These are phyloP conservation scores for Agrochola macilenta DNA, from an alignment of 2,888 invertebrate genomes.

Conservation along the genomic window DNA sequence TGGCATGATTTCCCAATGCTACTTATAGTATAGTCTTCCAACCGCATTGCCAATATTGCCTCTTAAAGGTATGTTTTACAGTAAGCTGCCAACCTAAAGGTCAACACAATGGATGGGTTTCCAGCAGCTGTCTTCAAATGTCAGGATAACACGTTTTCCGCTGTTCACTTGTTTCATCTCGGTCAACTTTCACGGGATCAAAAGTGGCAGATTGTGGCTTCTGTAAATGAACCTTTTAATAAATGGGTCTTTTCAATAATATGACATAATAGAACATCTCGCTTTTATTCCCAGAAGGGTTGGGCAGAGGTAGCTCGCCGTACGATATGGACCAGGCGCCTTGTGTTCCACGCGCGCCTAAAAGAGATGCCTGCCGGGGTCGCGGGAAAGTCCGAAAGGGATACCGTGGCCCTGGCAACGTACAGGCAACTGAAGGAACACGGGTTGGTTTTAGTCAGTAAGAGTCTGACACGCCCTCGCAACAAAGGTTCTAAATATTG, in stretches of 20 bases:
- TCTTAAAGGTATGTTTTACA: conserved; percentile 5
- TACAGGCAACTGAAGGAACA: no score
- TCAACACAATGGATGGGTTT: conserved; percentile 27
- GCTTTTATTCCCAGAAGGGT: background rate
- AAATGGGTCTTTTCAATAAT: background rate
- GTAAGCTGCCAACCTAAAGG: conserved; percentile 30
- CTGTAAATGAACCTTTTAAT: no score
- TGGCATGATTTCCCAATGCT: background rate
- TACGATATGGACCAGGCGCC: no score
- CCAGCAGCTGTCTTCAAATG: conserved; percentile 41
- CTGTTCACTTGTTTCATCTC: conserved; percentile 7
- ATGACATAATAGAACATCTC: background rate
- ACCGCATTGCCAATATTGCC: background rate
- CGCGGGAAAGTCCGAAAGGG: no score
- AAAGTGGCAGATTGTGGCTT: background rate
- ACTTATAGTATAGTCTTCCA: background rate
- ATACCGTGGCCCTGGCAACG: no score
- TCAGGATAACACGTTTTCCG: conserved; percentile 49
- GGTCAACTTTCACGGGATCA: conserved; percentile 30
- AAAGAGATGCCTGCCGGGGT: no score
- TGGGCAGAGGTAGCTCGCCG: no score
- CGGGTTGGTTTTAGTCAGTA: no score
- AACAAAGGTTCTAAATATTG: no score
- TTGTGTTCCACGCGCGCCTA: no score
- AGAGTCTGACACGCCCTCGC: no score